phyloP scores from a whole-genome alignment of 2,797 vertebrate genomes.

The Merluccius polli region DNA sequence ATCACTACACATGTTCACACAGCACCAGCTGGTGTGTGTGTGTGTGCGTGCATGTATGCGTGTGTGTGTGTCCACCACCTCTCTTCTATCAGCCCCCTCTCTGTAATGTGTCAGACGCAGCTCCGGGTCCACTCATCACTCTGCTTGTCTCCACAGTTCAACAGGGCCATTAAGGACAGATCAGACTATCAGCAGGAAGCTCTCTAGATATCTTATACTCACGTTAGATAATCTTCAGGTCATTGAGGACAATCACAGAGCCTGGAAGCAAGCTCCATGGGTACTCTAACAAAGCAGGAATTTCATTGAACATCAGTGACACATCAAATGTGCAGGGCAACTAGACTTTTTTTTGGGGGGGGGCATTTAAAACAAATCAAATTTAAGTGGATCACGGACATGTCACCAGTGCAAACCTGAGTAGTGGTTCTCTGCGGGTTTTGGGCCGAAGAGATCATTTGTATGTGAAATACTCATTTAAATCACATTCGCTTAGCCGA shows the following conservation, averaged over 20 bases:
- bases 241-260: constrained; percentile 28
- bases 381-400: constrained; percentile 46
- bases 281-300: constrained; percentile 36
- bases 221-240: constrained; percentile 49
- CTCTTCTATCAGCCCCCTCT: constrained; percentile 51
- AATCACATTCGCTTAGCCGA: constrained; percentile 96
- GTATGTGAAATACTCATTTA: constrained; percentile 93
- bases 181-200: constrained; percentile 56
- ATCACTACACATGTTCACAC: constrained; percentile 53
- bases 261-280: constrained; percentile 33
- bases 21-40: constrained; percentile 7
- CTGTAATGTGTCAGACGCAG: constrained; percentile 60
- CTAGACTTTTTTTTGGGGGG: neutral
- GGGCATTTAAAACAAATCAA: constrained; percentile 39
- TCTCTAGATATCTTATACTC: constrained; percentile 51
- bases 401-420: constrained; percentile 51
- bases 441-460: constrained; percentile 64
- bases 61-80: constrained; percentile 25
- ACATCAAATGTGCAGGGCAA: constrained; percentile 32
- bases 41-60: constrained; percentile 7
- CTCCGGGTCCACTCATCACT: constrained; percentile 63
- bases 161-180: constrained; percentile 62
- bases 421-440: constrained; percentile 49
- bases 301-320: constrained; percentile 25
- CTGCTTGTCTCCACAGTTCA: constrained; percentile 54